Evolutionary conservation across 1,140 invertebrate species (phyloP), one percentile per base, ranked within the genome.

Genomic region (Philotrypesis tridentata): DNA sequence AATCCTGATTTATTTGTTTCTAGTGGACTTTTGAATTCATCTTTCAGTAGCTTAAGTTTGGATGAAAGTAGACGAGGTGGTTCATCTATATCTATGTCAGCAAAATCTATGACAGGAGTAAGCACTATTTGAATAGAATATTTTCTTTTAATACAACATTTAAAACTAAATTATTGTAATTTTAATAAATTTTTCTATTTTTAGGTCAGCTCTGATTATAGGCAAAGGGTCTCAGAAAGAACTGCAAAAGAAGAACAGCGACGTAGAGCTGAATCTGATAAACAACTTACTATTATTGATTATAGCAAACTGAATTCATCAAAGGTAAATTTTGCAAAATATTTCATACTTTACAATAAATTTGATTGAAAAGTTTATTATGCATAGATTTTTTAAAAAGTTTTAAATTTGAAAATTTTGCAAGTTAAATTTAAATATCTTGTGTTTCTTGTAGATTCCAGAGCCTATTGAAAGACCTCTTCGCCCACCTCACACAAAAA

Each of bases 91-190:
- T 85, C 86, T 17, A 82, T 81, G 55, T 84, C 48, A 55, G 14
- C 21, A 21, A 55, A 55, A 3, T 85, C 86, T n/a, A 82, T 82
- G 55, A 85, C 84, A 60, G 84, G 84, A 8, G 88, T 89, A 83
- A 85, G 67, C 80, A 11, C 37, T 68, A 31, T 55, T 74, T 37
- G 3, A 5, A 37, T 37, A 3, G 33, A 80, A n/a, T n/a, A n/a
- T n/a, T n/a, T n/a, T n/a, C n/a, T n/a, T 37, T 61, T 78, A 23
- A 23, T 5, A 11, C n/a, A n/a, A n/a, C n/a, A 71, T 79, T 79
- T 40, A 27, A 1, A 63, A 21, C 40, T 17, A 37, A 31, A 14
- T 2, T 9, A 37, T 5, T 37, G 9, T 25, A 63, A 11, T 67
- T 84, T 80, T 5, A 37, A 37, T 43, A 11, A 4, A 55, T 55